Conservation (phyloP, 2,797 vertebrate genomes). For the Crocodylus rhombifer region DNA sequence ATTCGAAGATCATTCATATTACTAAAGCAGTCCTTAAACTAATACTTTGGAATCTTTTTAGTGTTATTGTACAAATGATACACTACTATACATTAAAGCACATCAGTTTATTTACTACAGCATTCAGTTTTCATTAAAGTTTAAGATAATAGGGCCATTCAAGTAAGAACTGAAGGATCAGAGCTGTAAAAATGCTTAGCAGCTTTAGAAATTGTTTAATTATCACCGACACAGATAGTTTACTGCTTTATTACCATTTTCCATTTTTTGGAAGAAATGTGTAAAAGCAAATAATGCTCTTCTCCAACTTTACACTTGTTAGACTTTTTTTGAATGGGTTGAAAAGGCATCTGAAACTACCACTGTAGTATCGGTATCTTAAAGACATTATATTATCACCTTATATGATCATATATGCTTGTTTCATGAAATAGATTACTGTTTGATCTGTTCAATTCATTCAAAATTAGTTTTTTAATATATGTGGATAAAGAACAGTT, state of each 20-base stretch:
- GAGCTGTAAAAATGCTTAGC: not conserved
- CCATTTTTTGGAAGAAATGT: not conserved
- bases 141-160: not conserved
- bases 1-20: not conserved
- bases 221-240: not conserved
- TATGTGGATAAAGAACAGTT: not conserved
- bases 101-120: not conserved
- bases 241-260: not conserved
- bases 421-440: not conserved
- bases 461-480: not conserved
- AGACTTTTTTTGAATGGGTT: not conserved
- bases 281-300: not conserved
- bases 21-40: not conserved
- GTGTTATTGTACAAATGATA: not conserved
- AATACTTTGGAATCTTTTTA: not conserved
- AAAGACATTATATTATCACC: not conserved
- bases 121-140: slow-evolving; percentile 5
- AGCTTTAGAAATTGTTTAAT: not conserved
- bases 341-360: not conserved
- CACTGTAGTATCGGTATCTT: not conserved
- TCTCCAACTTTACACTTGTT: not conserved
- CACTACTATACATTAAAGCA: not conserved
- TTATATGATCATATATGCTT: not conserved
- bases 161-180: not conserved
- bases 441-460: not conserved